Evolutionary conservation across 2,888 invertebrate species (phyloP).

Genomic region (Hofmannophila pseudospretella): DNA sequence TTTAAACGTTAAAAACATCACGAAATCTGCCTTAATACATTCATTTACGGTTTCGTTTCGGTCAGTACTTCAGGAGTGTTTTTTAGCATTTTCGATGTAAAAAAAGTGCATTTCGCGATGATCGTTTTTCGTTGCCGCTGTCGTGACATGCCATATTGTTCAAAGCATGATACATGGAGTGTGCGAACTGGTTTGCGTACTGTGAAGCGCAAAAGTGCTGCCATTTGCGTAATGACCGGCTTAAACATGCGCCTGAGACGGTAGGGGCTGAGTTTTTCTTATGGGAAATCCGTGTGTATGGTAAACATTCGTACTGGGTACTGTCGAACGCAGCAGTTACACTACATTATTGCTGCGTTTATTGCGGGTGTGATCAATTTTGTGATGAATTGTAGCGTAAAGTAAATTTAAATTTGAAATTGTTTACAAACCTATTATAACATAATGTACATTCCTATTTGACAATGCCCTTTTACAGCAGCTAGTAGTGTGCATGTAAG

Average conservation of each 20-base stretch:
- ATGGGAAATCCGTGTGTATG: slow-evolving; percentile 32
- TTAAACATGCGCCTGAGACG: slow-evolving; percentile 36
- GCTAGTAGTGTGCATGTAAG: too few species aligned
- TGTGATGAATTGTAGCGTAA: too few species aligned
- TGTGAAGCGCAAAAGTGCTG: slow-evolving; percentile 50
- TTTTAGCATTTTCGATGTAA: slow-evolving; percentile 29
- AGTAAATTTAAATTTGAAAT: too few species aligned
- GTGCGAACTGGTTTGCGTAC: slow-evolving; percentile 65
- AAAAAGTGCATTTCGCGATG: slow-evolving; percentile 44
- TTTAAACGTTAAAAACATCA: slow-evolving; percentile 22
- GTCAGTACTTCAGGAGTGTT: slow-evolving; percentile 13
- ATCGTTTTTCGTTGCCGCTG: slow-evolving; percentile 59
- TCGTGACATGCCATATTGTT: slow-evolving; percentile 75
- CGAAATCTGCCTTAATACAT: slow-evolving; percentile 39
- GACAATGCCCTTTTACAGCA: too few species aligned
- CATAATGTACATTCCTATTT: too few species aligned
- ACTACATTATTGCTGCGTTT: too few species aligned
- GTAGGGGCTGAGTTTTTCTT: slow-evolving; percentile 26
- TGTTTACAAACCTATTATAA: too few species aligned
- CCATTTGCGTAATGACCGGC: slow-evolving; percentile 53
- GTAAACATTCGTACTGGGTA: slow-evolving; percentile 5
- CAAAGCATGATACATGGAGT: slow-evolving; percentile 65
- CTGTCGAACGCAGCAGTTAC: too few species aligned
- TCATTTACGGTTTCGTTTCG: slow-evolving; percentile 35
- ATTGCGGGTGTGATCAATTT: too few species aligned